Base-by-base conservation (phyloP, 2,113 vertebrate species). In the human (Homo sapiens) region DNA sequence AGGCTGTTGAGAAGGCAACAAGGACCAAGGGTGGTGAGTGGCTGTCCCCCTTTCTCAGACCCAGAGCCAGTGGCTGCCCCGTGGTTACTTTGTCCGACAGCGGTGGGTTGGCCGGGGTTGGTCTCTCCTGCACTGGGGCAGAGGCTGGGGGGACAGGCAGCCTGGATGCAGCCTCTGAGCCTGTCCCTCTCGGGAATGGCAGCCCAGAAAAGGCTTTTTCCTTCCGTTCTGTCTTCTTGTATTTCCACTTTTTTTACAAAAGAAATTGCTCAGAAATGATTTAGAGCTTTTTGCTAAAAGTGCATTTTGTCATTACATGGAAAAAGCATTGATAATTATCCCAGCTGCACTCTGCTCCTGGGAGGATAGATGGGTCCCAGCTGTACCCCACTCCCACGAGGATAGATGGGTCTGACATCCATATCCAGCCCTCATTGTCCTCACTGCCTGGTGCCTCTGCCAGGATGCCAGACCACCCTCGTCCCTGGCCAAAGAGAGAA, bases 231-330 rank as follows among this genome's bases (percentile, higher is more conserved):
- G n/a, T 13, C n/a, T 35, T 32, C 30, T 23, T 12, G 25, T 12
- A 38, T 52, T 79, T 78, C 84, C 43, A 89, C 86, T 90, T 96
- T 43, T 9, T 18, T 43, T 7, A 40, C 43, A 93, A 52, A 84
- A 61, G n/a, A 94, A 86, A 90, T 78, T 89, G 68, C 89, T 94
- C 61, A 27, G 83, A 73, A 64, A 79, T 94, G 79, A 98, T 98
- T 97, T 97, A 95, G 81, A 94, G 96, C 75, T 97, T 96, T 97
- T 95, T 97, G 68, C 82, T 97, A 35, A 83, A 94, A 85, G 87
- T 72, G 68, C 90, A 87, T 98, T 97, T 93, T 97, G 78, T 92
- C 81, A 81, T 96, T 91, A 89, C 73, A 38, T 57, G 61, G 93
- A 96, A 95, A 96, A 94, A 87, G 96, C 93, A 78, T 97, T 98